Conservation (phyloP, 2,797 vertebrate genomes). For the Gymnothorax javanicus region DNA sequence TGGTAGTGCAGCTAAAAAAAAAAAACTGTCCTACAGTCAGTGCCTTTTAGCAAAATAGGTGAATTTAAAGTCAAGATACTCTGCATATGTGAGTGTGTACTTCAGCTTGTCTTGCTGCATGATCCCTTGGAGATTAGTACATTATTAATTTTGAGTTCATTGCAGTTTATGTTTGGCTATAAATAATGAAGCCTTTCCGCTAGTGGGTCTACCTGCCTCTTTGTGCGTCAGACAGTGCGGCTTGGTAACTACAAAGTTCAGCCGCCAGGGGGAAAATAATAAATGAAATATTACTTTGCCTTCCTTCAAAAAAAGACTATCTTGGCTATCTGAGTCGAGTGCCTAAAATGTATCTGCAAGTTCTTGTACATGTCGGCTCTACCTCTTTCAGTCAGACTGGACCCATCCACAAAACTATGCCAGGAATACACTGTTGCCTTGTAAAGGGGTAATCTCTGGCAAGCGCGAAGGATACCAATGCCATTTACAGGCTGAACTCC, state of each 20-base stretch:
- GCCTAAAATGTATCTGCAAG: background rate
- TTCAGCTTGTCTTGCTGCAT: background rate
- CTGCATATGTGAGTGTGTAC: conserved; percentile 21
- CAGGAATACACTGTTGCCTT: background rate
- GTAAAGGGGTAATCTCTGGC: background rate
- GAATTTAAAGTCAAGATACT: background rate
- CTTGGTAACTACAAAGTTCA: background rate
- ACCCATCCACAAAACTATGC: background rate
- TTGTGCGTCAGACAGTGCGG: conserved; percentile 4
- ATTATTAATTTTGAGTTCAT: background rate
- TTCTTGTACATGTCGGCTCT: background rate
- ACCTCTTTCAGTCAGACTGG: background rate
- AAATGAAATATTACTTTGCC: background rate
- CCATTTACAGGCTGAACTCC: background rate
- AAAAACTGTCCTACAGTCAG: background rate
- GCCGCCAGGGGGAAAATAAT: background rate
- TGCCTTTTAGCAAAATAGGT: background rate
- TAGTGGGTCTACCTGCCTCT: background rate
- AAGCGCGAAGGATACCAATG: background rate
- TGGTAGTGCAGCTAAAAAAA: background rate
- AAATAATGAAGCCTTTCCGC: background rate
- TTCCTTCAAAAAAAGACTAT: background rate
- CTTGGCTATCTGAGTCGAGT: background rate
- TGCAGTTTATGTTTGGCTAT: background rate
- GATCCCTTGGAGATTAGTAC: background rate